A percentile compares a stretch with the other conserved stretches of the same genome.
Conservation (phyloP, 2,888 invertebrate species). For the Drosophila gaucha region DNA sequence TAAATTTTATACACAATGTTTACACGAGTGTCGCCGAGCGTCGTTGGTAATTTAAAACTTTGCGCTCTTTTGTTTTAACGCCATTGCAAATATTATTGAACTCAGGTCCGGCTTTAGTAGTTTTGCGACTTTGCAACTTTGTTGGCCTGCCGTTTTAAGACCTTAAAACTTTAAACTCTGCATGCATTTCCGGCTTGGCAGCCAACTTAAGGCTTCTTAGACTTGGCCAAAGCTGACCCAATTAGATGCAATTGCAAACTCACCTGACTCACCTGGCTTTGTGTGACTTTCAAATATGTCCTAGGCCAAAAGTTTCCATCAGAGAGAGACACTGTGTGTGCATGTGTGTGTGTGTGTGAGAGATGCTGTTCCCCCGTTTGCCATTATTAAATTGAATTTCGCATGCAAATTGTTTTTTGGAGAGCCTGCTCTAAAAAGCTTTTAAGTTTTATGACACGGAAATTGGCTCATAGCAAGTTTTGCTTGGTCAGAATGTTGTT, state of each 20-base stretch:
- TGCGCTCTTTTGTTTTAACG: constrained; percentile 60
- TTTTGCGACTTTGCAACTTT: not conserved
- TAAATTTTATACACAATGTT: constrained; percentile 75
- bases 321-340: no score
- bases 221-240: constrained; percentile 60
- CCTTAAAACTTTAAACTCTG: constrained; percentile 27
- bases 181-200: constrained; percentile 36
- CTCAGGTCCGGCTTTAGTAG: constrained; percentile 21
- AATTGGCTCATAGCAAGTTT: constrained; percentile 74
- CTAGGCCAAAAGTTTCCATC: constrained; percentile 38
- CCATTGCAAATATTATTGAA: constrained; percentile 72
- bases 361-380: constrained; percentile 38
- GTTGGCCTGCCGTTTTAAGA: constrained; percentile 22
- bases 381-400: constrained; percentile 77
- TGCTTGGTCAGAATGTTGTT: constrained; percentile 46
- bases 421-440: constrained; percentile 66
- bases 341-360: constrained; percentile 8
- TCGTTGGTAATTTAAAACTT: constrained; percentile 70
- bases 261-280: constrained; percentile 41
- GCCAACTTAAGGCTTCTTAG: constrained; percentile 14
- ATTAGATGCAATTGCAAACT: constrained; percentile 53
- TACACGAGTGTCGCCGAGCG: constrained; percentile 54
- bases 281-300: constrained; percentile 46
- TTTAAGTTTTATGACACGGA: constrained; percentile 81
- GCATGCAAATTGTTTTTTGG: constrained; percentile 76